Percentiles rank a stretch among this genome's conserved stretches.
phyloP scores from a whole-genome alignment of 2,888 invertebrate genomes.

The Nowickia ferox region DNA sequence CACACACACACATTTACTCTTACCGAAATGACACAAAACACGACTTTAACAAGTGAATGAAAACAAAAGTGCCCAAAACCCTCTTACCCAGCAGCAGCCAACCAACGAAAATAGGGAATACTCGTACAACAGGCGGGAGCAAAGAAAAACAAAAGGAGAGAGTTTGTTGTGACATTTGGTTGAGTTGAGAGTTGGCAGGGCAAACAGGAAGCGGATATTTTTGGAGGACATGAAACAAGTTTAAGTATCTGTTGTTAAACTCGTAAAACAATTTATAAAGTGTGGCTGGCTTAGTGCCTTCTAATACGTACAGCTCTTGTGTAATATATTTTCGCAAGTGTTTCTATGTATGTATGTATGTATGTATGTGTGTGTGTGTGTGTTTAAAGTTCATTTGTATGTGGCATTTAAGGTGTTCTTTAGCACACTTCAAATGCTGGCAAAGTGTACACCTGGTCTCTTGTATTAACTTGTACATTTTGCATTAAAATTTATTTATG shows the following conservation, averaged over 20 bases:
- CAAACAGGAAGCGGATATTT: constrained; percentile 52
- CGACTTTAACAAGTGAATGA: constrained; percentile 63
- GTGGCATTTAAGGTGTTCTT: constrained; percentile 36
- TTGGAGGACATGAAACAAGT: constrained; percentile 64
- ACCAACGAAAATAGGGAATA: constrained; percentile 1
- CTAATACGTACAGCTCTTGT: not conserved
- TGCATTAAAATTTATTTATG: constrained; percentile 40
- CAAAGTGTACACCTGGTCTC: constrained; percentile 67
- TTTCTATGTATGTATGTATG: not conserved
- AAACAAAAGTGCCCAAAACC: constrained; percentile 56
- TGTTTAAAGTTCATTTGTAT: constrained; percentile 18
- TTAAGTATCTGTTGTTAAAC: constrained; percentile 58
- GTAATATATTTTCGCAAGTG: not conserved
- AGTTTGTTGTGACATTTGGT: constrained; percentile 28
- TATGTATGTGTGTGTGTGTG: constrained; percentile 14
- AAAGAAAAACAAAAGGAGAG: not conserved
- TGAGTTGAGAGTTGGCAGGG: constrained; percentile 18
- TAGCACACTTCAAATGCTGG: constrained; percentile 57
- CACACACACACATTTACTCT: constrained; percentile 19
- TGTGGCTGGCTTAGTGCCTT: constrained; percentile 38
- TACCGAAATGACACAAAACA: constrained; percentile 67
- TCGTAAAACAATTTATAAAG: constrained; percentile 57
- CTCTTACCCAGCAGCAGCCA: constrained; percentile 1
- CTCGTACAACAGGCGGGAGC: not conserved
- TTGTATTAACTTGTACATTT: constrained; percentile 39